phyloP scores from a whole-genome alignment of 2,888 invertebrate species.

The Pecten maximus region DNA sequence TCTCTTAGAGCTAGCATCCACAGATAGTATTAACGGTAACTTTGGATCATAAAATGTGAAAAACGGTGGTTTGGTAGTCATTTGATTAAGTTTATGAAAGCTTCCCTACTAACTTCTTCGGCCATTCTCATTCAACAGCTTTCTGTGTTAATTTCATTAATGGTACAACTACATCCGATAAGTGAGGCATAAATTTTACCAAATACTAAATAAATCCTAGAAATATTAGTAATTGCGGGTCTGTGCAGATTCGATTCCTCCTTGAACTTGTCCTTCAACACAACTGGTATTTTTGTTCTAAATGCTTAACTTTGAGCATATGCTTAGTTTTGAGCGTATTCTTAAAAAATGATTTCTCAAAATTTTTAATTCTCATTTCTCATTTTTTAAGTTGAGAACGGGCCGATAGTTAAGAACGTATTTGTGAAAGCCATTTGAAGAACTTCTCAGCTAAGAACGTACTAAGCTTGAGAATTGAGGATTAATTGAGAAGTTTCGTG shows the following conservation, averaged over 20 bases:
- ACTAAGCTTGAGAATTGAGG: conserved; percentile 53
- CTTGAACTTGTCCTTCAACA: neutral
- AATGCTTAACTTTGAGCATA: no score
- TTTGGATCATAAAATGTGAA: conserved; percentile 49
- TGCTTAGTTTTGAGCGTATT: neutral
- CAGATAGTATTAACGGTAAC: conserved; percentile 42
- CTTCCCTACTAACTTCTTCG: conserved; percentile 36
- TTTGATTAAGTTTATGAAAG: conserved; percentile 44
- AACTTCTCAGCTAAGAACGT: conserved; percentile 61
- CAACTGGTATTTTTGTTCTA: no score
- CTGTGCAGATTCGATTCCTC: neutral
- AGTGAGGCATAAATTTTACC: neutral
- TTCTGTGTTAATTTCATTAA: neutral
- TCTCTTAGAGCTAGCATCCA: conserved; percentile 49
- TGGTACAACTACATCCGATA: neutral
- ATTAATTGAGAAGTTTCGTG: no score
- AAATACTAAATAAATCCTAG: neutral
- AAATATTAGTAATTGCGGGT: neutral
- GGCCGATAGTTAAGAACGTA: conserved; percentile 35
- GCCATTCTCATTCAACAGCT: conserved; percentile 46
- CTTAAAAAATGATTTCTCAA: no score
- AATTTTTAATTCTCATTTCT: conserved; percentile 14
- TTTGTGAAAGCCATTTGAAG: conserved; percentile 55
- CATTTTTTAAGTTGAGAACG: neutral
- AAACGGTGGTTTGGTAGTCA: conserved; percentile 49